phyloP scores from a whole-genome alignment of 2,113 vertebrate species.

The Carassius carassius region DNA sequence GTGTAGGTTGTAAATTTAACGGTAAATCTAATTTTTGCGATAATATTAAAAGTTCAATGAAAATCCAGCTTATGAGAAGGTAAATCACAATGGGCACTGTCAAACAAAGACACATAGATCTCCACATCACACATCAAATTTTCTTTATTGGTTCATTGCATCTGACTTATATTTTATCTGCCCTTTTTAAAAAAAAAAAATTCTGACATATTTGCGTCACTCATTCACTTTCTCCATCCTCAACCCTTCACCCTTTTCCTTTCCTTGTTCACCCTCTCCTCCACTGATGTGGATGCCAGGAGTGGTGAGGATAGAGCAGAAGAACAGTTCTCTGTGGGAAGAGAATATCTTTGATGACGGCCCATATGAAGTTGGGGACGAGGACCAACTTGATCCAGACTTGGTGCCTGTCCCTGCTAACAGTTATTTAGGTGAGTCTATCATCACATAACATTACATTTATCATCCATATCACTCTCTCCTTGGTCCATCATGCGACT shows the following conservation, averaged over 20 bases:
- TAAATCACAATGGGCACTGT: background rate
- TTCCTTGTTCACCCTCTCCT: background rate
- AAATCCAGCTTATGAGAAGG: background rate
- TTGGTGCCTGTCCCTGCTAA: slow-evolving; percentile 86
- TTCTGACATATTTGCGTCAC: background rate
- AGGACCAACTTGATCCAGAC: slow-evolving; percentile 72
- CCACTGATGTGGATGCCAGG: slow-evolving; percentile 70
- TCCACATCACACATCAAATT: background rate
- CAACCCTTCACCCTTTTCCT: background rate
- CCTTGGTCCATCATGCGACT: background rate
- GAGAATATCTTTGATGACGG: slow-evolving; percentile 85
- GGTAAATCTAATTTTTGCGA: background rate
- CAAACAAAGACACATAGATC: too few species aligned
- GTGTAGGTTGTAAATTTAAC: background rate
- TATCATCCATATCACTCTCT: background rate
- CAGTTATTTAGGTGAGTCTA: slow-evolving; percentile 93
- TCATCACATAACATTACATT: slow-evolving; percentile 6
- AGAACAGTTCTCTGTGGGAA: slow-evolving; percentile 82
- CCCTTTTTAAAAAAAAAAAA: too few species aligned
- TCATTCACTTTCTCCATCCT: background rate
- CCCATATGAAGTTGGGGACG: slow-evolving; percentile 90
- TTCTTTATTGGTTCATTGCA: background rate
- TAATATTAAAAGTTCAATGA: background rate
- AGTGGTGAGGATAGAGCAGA: slow-evolving; percentile 90
- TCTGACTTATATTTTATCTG: background rate